A percentile compares a stretch with the other conserved stretches of the same genome.
These are phyloP conservation scores for Gobio gobio DNA, from an alignment of 2,113 vertebrate species.

Conservation along the genomic window DNA sequence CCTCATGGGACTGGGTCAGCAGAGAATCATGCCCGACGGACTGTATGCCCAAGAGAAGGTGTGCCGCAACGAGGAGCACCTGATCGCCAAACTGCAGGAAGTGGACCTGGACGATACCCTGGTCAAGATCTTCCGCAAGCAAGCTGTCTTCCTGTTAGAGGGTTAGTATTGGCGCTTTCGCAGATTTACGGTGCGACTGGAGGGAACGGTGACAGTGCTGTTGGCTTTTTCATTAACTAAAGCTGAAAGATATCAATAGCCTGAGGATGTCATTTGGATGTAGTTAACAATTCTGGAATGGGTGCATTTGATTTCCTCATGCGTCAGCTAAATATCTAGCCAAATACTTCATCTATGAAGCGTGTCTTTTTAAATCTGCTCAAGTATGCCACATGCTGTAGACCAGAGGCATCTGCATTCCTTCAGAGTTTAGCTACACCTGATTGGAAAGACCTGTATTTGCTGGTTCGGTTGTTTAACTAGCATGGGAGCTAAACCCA, in stretches of 20 bases:
- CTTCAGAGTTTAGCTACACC: not conserved
- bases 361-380: not conserved
- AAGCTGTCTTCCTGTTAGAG: constrained; percentile 93
- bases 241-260: not conserved
- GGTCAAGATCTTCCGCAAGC: constrained; percentile 94
- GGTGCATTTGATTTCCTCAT: not conserved
- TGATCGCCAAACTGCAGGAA: constrained; percentile 92
- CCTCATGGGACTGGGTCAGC: constrained; percentile 92
- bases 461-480: not conserved
- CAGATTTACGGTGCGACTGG: not conserved
- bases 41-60: constrained; percentile 96
- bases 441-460: not conserved
- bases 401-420: not conserved
- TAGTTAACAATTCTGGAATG: not conserved
- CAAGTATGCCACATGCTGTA: not conserved
- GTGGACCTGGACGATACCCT: constrained; percentile 86
- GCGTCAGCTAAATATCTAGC: not conserved
- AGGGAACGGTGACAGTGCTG: not conserved
- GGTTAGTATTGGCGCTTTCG: constrained; percentile 72
- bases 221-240: constrained; percentile 27
- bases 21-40: constrained; percentile 94
- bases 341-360: not conserved
- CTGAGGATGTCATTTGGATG: constrained; percentile 4
- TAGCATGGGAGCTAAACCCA: no score
- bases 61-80: constrained; percentile 93